phyloP scores from a whole-genome alignment of 2,797 vertebrate species.

The Anas acuta region DNA sequence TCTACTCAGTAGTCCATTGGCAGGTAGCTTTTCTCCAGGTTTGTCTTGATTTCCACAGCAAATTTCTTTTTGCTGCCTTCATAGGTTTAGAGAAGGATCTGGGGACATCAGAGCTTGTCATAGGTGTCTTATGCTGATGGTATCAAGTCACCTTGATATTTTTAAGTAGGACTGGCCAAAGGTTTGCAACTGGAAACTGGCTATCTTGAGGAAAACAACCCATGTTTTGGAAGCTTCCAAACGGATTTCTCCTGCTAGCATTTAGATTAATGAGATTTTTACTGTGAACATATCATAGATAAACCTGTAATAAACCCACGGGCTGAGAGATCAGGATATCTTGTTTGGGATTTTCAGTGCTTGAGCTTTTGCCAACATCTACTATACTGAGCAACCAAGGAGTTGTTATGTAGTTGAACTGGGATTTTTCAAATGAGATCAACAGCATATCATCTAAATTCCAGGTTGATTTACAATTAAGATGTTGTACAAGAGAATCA shows the following conservation, averaged over 20 bases:
- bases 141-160: neutral
- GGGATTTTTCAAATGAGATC: slow-evolving; percentile 10
- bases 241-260: neutral
- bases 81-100: neutral
- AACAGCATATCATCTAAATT: neutral
- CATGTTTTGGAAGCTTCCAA: neutral
- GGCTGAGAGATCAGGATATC: neutral
- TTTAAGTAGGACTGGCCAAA: neutral
- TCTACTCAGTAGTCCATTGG: neutral
- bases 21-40: neutral
- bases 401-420: neutral
- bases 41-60: neutral
- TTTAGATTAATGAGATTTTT: neutral
- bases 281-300: neutral
- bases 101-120: no score
- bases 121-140: no score
- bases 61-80: neutral
- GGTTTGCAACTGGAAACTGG: neutral
- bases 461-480: neutral
- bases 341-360: neutral
- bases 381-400: neutral
- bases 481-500: neutral
- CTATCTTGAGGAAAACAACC: neutral
- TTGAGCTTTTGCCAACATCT: neutral
- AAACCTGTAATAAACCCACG: neutral